These are phyloP conservation scores for Rhogogaster chlorosoma DNA, from an alignment of 2,888 invertebrate species.

Conservation along the genomic window DNA sequence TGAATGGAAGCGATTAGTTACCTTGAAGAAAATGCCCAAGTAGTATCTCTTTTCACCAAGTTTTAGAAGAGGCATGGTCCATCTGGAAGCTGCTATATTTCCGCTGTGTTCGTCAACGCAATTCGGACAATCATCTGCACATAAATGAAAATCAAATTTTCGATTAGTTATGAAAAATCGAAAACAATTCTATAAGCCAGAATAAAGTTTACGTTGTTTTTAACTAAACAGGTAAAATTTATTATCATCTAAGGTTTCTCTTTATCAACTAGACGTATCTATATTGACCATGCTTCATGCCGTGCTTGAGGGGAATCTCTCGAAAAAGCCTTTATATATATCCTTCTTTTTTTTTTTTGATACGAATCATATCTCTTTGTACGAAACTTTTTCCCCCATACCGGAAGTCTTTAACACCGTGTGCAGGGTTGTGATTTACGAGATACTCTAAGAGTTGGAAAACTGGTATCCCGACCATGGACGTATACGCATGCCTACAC, in stretches of 20 bases:
- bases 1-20: slow-evolving; percentile 76
- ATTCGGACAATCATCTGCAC: slow-evolving; percentile 87
- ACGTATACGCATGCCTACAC: neutral
- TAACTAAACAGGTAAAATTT: neutral
- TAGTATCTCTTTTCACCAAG: slow-evolving; percentile 94
- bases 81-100: slow-evolving; percentile 84
- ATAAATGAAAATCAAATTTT: slow-evolving; percentile 53
- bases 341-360: neutral
- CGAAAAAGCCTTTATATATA: neutral
- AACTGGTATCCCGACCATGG: neutral
- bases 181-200: slow-evolving; percentile 48
- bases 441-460: slow-evolving; percentile 1
- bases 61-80: slow-evolving; percentile 94
- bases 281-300: slow-evolving; percentile 6
- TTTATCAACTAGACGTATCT: slow-evolving; percentile 1
- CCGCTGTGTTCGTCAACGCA: slow-evolving; percentile 86
- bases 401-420: slow-evolving; percentile 8
- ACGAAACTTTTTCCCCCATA: neutral
- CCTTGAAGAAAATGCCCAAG: slow-evolving; percentile 96
- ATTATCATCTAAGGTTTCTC: neutral
- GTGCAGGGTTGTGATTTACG: neutral
- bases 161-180: slow-evolving; percentile 54
- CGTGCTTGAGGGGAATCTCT: neutral
- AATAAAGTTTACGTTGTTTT: neutral
- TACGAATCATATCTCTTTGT: slow-evolving; percentile 15